Percentiles rank a stretch among this genome's conserved stretches.
Conservation (phyloP, 2,113 vertebrate genomes). For the Salminus brasiliensis region DNA sequence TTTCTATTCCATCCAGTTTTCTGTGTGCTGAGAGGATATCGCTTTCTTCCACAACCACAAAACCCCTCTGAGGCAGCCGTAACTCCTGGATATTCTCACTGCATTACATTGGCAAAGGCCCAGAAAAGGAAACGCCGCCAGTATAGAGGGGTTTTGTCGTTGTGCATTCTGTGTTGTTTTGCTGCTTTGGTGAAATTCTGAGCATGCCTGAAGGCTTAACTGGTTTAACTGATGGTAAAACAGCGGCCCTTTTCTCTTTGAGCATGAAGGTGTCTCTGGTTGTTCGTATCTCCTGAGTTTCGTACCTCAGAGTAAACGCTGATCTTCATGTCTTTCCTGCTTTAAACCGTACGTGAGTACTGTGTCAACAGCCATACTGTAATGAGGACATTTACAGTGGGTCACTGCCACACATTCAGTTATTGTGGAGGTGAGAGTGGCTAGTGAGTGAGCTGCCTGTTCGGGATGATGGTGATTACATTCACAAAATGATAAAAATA, state of each 20-base stretch:
- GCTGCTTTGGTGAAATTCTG: background rate
- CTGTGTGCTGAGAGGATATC: background rate
- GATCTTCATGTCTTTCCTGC: background rate
- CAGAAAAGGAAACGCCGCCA: background rate
- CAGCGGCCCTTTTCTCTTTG: background rate
- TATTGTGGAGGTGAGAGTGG: background rate
- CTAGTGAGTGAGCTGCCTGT: background rate
- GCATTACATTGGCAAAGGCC: background rate
- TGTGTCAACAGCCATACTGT: background rate
- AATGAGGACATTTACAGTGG: background rate
- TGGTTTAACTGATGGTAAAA: background rate
- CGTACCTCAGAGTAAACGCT: background rate
- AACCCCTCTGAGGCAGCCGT: background rate
- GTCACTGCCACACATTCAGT: no score
- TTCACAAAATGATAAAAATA: no score
- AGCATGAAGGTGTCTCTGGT: background rate
- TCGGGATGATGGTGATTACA: no score
- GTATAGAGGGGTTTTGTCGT: background rate
- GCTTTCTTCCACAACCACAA: background rate
- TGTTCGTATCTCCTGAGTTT: background rate
- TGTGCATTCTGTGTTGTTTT: background rate
- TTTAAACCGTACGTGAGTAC: background rate
- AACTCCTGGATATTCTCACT: background rate
- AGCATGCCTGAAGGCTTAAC: no score
- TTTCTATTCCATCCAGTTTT: background rate